Evolutionary conservation across 1,140 invertebrate species (phyloP), one percentile per base, ranked within the genome.

Genomic region (Polypedilum vanderplanki): DNA sequence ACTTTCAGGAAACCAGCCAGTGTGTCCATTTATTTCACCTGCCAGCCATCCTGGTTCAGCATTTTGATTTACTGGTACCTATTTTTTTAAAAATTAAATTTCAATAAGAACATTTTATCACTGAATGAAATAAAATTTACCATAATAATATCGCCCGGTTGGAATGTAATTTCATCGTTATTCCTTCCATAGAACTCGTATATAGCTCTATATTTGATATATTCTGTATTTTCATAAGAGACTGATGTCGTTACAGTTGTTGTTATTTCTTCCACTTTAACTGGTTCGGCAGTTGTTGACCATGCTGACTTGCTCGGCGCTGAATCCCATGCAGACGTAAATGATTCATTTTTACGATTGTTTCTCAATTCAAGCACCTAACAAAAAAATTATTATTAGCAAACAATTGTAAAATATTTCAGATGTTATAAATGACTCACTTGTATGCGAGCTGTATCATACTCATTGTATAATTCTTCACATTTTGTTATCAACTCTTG

Each of bases 1-100:
- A 5, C 94, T 94, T 83, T 98, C 94, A 3, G 98, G 97, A 85
- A 99, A 99, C 95, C 96, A 98, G n/a, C 97, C 97, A 7, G 90
- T 91, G 77, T 92, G 88, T 20, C 86, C 86, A 79, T 92, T 87
- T 40, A 95, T 88, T 80, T 95, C 93, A 4, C 98, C 98, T 77
- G 94, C 93, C 77, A 96, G 86, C 98, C 98, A 99, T n/a, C 97
- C 97, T 9, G 96, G 95, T 81, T 99, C 97, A 0, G 93, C 92
- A 79, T 90, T 91, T 83, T 96, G 92, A 75, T 91, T 90, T 40
- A 90, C 84, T 33, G 94, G 91, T 22, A 97, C 65, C 65, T 70
- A 20, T 18, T 15, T 33, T 3, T 33, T n/a, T n/a, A n/a, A 5
- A 33, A 33, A 33, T 33, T 5, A 33, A 33, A 33, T n/a, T n/a